Evolutionary conservation across 2,888 invertebrate species (phyloP).

Genomic region (Tineola bisselliella): DNA sequence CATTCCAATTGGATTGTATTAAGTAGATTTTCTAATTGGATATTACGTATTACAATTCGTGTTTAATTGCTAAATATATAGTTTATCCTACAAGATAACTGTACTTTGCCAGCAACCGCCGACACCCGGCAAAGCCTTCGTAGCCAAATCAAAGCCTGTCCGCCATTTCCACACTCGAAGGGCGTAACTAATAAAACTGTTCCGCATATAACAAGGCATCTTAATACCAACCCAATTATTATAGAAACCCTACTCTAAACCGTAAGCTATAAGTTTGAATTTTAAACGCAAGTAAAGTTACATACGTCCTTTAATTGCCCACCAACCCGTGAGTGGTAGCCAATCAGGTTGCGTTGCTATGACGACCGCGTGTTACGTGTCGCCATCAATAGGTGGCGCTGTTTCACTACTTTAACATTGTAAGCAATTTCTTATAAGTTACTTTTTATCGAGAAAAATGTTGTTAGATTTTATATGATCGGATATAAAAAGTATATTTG

Average conservation of each 20-base stretch:
- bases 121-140: too few relatives aligned
- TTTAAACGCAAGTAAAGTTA: neutral
- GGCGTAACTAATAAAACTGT: slow-evolving; percentile 56
- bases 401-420: neutral
- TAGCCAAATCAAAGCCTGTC: slow-evolving; percentile 41
- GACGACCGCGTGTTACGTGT: slow-evolving; percentile 35
- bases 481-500: too few relatives aligned
- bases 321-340: slow-evolving; percentile 29
- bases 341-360: slow-evolving; percentile 58
- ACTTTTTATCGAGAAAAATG: neutral
- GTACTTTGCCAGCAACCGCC: too few relatives aligned
- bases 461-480: neutral
- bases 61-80: too few relatives aligned
- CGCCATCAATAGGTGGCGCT: slow-evolving; percentile 47
- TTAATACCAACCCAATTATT: neutral
- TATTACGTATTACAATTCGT: too few relatives aligned
- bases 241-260: neutral
- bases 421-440: neutral
- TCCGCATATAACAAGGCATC: neutral
- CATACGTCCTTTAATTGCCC: neutral
- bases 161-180: slow-evolving; percentile 53
- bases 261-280: neutral
- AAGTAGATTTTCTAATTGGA: too few relatives aligned
- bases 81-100: too few relatives aligned
- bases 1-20: too few relatives aligned